Evolutionary conservation across 2,797 vertebrate genomes (phyloP), one percentile per base, ranked within the genome.

Genomic region (Microchirus variegatus): DNA sequence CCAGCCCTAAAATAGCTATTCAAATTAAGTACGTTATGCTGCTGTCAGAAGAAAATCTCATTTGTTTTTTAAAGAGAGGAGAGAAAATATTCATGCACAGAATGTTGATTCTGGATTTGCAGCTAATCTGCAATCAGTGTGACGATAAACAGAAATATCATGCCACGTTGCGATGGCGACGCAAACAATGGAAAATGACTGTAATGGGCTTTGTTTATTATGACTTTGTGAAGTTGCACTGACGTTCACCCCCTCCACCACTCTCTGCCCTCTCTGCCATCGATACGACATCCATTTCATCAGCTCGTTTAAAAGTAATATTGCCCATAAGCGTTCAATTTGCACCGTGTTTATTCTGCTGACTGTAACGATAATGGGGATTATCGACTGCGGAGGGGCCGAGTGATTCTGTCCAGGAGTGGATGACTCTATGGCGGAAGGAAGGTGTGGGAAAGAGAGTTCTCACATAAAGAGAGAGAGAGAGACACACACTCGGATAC

Each of bases 261-360:
- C 59, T 48, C 36, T 63, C n/a, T 9, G 26, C 45, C 45, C 49
- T 73, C 48, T 60, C 48, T 63, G 41, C 59, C 38, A 10, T 66
- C 52, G 49, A 59, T 50, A 1, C 51, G 57, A 57, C 48, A 17
- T 56, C 49, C 75, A 55, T 80, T 86, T 83, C 75, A 78, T 78
- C 72, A 78, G 44, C 68, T 83, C 68, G 70, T 87, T 87, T 83
- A 81, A 78, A 73, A 74, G 77, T 66, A 73, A 75, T 78, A 75
- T 75, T 68, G 72, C 63, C 73, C 80, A 59, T 80, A 82, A 73
- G 61, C 67, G 73, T 83, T 84, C 60, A 76, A 67, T 83, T 79
- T 74, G 54, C 59, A 46, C 73, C 15, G 57, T 78, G 72, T 75
- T 84, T 81, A 80, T 74, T 75, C 67, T 60, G 53, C 59, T 67